These are phyloP conservation scores for Rousettus leschenaultii DNA, from an alignment of 2,113 vertebrate genomes.

Conservation along the genomic window DNA sequence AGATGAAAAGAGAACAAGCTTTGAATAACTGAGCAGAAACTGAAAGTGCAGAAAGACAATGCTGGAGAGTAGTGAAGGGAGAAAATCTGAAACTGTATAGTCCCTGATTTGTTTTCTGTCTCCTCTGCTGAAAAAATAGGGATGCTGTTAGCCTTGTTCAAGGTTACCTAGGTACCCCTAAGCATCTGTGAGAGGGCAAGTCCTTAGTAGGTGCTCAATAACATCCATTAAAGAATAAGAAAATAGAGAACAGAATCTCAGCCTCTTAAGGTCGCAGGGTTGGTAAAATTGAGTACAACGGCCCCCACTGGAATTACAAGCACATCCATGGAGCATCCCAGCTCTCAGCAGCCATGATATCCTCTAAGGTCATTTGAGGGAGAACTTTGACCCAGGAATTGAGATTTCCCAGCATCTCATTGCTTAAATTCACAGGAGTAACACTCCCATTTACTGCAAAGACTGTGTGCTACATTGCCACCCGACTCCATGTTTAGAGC, in stretches of 20 bases:
- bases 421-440: background rate
- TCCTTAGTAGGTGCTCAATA: background rate
- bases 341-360: background rate
- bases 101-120: background rate
- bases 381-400: background rate
- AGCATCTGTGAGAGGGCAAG: background rate
- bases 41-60: background rate
- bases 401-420: background rate
- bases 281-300: background rate
- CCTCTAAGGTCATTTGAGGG: background rate
- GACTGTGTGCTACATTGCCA: background rate
- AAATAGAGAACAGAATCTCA: background rate
- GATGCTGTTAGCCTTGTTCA: background rate
- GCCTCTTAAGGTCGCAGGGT: background rate
- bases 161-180: background rate
- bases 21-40: background rate
- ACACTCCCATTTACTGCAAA: background rate
- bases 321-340: rapidly evolving
- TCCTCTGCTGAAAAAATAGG: background rate
- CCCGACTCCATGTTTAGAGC: background rate
- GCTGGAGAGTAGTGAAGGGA: background rate
- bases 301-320: background rate
- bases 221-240: background rate
- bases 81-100: background rate
- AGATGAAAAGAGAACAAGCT: background rate